Evolutionary conservation across 2,797 vertebrate genomes (phyloP).

Genomic region (Eulemur rubriventer): DNA sequence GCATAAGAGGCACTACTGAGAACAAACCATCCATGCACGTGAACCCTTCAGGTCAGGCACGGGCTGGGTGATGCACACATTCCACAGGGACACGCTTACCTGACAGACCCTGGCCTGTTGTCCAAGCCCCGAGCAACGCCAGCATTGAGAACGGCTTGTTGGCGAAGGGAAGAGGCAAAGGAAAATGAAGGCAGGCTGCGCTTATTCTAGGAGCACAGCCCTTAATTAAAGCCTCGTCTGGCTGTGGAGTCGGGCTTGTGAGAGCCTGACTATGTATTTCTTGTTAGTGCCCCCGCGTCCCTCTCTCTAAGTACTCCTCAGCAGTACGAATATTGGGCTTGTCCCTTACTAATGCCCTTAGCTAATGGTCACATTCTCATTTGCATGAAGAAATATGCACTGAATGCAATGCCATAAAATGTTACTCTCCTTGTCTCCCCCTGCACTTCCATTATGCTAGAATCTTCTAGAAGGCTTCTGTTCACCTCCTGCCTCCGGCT

Average conservation of each 20-base stretch:
- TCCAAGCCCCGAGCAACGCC: not conserved
- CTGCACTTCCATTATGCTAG: not conserved
- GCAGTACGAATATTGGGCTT: not conserved
- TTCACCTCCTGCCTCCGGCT: not conserved
- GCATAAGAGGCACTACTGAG: not conserved
- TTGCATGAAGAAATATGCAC: not conserved
- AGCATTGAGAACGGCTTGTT: not conserved
- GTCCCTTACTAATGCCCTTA: not conserved
- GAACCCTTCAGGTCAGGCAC: not conserved
- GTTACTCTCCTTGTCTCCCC: not conserved
- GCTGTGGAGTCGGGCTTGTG: not conserved
- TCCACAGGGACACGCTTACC: not conserved
- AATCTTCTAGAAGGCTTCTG: not conserved
- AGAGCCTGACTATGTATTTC: not conserved
- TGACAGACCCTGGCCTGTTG: not conserved
- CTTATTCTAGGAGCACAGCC: not conserved
- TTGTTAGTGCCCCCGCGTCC: accelerated
- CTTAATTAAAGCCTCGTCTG: not conserved
- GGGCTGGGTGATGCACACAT: no score
- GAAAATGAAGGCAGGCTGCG: not conserved
- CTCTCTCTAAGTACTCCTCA: not conserved
- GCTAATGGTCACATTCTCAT: not conserved
- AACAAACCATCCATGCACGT: not conserved
- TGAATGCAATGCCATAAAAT: not conserved
- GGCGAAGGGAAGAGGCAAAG: not conserved